Evolutionary conservation across 2,888 invertebrate genomes (phyloP), one percentile per base, ranked within the genome.

Genomic region (Hofmannophila pseudospretella): DNA sequence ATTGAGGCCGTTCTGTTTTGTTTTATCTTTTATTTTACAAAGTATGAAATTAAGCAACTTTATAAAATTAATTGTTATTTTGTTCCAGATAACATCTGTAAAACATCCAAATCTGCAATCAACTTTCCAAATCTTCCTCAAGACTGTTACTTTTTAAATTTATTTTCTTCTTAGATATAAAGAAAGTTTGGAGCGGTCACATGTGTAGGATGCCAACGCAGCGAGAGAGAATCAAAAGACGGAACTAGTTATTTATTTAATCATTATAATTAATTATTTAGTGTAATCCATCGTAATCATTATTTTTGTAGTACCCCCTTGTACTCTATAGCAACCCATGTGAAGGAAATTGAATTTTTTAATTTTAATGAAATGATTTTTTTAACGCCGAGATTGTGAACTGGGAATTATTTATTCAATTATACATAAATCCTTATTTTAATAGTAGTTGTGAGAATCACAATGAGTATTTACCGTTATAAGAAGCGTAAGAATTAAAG

Each of bases 211-310:
- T 81, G 84, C 74, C 75, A 82, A 82, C 57, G 54, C 54, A 64
- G 60, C 46, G 84, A 85, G 85, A 85, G 85, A 86, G 85, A 86
- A 78, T 59, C 45, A 82, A 80, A 85, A 86, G 86, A 85, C 85
- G 79, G 75, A 85, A 64, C 50, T 80, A 81, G 70, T 68, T 74
- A 78, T 79, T 80, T 81, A 81, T 81, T 82, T 72, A 69, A 58
- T 69, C 42, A 42, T 60, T 57, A 47, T 53, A 47, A 52, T 59
- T 58, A 55, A 71, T 71, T 63, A 68, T 69, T 67, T 71, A 75
- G 61, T 66, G 22, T 71, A 67, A 63, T 61, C 59, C 54, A 58
- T 54, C 58, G 48, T 63, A 62, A 60, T 41, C 29, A 28, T 58
- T 58, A 65, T 62, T 63, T 59, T 58, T 57, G 44, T 63, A 63